phyloP scores from a whole-genome alignment of 2,113 vertebrate genomes.

The Oriolus oriolus region DNA sequence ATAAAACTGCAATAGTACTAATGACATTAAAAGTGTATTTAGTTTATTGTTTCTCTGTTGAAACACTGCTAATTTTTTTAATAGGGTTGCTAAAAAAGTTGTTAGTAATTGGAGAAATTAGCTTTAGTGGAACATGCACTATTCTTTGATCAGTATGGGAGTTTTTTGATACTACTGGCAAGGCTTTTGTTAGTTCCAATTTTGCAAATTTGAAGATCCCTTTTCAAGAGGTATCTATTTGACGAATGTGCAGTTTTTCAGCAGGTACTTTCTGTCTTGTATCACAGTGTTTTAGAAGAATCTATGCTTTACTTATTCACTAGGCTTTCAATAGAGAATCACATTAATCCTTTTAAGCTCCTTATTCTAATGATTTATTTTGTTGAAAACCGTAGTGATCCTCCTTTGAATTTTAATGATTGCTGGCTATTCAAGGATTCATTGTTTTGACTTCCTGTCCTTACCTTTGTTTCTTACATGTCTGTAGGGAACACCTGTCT shows the following conservation, averaged over 20 bases:
- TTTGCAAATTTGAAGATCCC: slow-evolving; percentile 40
- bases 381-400: slow-evolving; percentile 86
- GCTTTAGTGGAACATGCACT: neutral
- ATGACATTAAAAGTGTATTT: neutral
- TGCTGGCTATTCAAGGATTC: slow-evolving; percentile 85
- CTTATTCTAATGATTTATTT: slow-evolving; percentile 94
- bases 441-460: slow-evolving; percentile 92
- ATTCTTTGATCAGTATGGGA: neutral
- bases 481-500: slow-evolving; percentile 88
- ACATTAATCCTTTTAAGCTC: slow-evolving; percentile 91
- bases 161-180: neutral
- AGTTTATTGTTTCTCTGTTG: neutral
- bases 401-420: slow-evolving; percentile 91
- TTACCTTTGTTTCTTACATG: slow-evolving; percentile 86
- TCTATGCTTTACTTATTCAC: slow-evolving; percentile 78
- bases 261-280: slow-evolving; percentile 67
- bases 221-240: slow-evolving; percentile 47
- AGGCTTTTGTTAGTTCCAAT: slow-evolving; percentile 24
- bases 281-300: slow-evolving; percentile 75
- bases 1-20: neutral
- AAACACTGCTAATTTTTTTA: neutral
- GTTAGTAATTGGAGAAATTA: slow-evolving; percentile 3
- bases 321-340: slow-evolving; percentile 84
- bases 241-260: slow-evolving; percentile 65
- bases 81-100: neutral